Base-by-base conservation (phyloP, 2,888 invertebrate genomes). In the Camponotus fellah region DNA sequence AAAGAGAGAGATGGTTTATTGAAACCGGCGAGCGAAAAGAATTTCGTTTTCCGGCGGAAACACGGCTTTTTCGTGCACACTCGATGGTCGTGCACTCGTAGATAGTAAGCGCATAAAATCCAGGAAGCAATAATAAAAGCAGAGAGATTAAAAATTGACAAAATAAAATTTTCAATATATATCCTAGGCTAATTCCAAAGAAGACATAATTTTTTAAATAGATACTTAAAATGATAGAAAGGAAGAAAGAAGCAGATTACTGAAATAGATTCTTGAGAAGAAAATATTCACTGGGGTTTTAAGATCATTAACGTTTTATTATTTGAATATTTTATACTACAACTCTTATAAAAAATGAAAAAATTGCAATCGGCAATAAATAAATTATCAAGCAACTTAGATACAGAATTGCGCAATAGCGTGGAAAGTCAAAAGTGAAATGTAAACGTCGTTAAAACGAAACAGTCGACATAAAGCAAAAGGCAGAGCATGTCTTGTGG, bases 391-490 rank as follows among this genome's bases (percentile, higher is more conserved):
- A 66, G 40, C 58, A 68, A 77, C 32, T 56, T 12, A 21, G n/a
- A 56, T 32, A 21, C 2, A 4, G 10, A 68, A 56, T 68, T 37
- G 46, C 26, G 34, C 14, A 58, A 3, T 6, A 40, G 10, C 2
- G 3, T 17, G 6, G 32, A 56, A 56, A 17, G 8, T 53, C 65
- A 46, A 53, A 53, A n/a, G 49, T 71, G 46, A 12, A 21, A 49
- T 46, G 34, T 37, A 46, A 71, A 26, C 26, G 9, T 71, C 60
- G 4, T 66, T 32, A 40, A 9, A 65, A 17, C 12, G 49, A 75
- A 21, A 37, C 46, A 77, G 76, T 58, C 46, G 71, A 77, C 66
- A 74, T 26, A 17, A 49, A 64, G 77, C 53, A 68, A 66, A 49
- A 40, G 34, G 21, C 26, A n/a, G 26, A n/a, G 56, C 10, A 37